These are phyloP conservation scores for Leiothrix lutea DNA, from an alignment of 2,113 vertebrate genomes.

Conservation along the genomic window DNA sequence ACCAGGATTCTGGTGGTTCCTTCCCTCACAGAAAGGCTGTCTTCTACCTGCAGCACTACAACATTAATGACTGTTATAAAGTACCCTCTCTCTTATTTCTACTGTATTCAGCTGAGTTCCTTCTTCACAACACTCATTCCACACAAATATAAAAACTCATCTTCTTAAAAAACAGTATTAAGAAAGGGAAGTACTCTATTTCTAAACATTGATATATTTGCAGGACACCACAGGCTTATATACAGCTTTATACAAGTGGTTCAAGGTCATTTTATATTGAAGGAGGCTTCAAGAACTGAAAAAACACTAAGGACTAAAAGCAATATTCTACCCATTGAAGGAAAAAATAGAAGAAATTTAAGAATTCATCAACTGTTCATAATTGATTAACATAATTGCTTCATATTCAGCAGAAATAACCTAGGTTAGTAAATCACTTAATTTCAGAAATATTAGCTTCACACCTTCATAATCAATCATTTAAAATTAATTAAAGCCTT, in stretches of 20 bases:
- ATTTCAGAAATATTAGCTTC: not conserved
- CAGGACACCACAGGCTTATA: not conserved
- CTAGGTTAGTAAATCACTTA: not conserved
- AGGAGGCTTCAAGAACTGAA: not conserved
- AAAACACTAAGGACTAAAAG: not conserved
- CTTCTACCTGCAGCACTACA: not conserved
- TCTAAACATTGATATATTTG: not conserved
- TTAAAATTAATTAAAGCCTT: not conserved
- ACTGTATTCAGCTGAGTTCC: not conserved
- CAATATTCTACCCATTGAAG: not conserved
- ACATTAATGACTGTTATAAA: not conserved
- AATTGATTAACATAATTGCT: not conserved
- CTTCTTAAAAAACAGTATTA: not conserved
- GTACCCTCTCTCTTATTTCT: not conserved
- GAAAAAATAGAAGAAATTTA: not conserved
- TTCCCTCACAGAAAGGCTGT: not conserved
- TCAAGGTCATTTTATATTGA: not conserved
- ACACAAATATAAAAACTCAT: not conserved
- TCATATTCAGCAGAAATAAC: not conserved
- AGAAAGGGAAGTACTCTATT: not conserved
- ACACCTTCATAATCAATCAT: not conserved
- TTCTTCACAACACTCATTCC: not conserved
- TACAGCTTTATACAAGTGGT: not conserved
- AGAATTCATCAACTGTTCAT: not conserved
- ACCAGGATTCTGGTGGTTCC: not conserved